Conservation (phyloP, 2,888 invertebrate species). For the Leptura quadrifasciata region DNA sequence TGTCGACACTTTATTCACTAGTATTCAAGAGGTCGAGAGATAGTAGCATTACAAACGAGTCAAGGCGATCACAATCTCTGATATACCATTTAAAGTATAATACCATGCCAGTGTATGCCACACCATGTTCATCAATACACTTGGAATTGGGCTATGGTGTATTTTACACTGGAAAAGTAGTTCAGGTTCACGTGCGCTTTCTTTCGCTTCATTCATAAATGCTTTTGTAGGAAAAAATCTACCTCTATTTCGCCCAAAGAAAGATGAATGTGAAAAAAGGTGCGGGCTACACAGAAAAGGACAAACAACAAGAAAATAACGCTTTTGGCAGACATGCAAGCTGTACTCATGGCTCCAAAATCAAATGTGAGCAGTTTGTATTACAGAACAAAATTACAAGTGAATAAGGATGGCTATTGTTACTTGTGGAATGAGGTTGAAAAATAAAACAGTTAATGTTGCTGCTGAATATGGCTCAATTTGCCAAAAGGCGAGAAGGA, state of each 20-base stretch:
- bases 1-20: too few relatives aligned
- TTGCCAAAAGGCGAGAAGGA: background rate
- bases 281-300: conserved; percentile 4
- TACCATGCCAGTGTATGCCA: too few relatives aligned
- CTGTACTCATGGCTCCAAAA: conserved; percentile 31
- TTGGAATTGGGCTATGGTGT: too few relatives aligned
- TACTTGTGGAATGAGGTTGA: background rate
- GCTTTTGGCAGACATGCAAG: conserved; percentile 17
- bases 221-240: background rate
- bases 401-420: conserved; percentile 25
- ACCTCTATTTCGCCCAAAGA: background rate
- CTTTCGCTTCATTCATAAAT: background rate
- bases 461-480: background rate
- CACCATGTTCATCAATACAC: too few relatives aligned
- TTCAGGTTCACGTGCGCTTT: background rate
- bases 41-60: too few relatives aligned
- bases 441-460: background rate
- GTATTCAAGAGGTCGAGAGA: too few relatives aligned
- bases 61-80: too few relatives aligned
- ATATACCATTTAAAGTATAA: too few relatives aligned
- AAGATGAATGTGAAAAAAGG: conserved; percentile 25
- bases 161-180: too few relatives aligned
- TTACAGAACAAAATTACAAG: conserved; percentile 15
- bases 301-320: background rate
- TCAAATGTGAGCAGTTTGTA: conserved; percentile 21